These are phyloP conservation scores for Stictonetta naevosa DNA, from an alignment of 2,113 vertebrate species.

Conservation along the genomic window DNA sequence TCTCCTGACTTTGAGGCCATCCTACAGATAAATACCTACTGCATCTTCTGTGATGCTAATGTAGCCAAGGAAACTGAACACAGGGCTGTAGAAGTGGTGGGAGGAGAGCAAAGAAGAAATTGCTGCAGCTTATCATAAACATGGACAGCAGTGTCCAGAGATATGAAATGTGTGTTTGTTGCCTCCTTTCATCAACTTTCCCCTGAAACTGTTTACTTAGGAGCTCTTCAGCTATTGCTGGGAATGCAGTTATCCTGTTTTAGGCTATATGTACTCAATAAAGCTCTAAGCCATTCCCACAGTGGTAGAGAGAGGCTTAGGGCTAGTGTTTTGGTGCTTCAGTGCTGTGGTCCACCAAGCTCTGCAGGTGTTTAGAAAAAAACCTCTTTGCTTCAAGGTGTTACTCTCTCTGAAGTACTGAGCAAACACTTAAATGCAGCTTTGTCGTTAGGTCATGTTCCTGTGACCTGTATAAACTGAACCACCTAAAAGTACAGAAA, in stretches of 20 bases:
- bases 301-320: neutral
- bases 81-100: neutral
- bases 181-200: slow-evolving; percentile 21
- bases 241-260: slow-evolving; percentile 11
- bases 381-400: neutral
- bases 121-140: neutral
- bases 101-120: neutral
- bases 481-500: neutral
- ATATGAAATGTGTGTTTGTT: neutral
- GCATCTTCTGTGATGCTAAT: neutral
- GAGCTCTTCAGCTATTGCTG: neutral
- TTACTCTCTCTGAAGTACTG: neutral
- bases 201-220: slow-evolving; percentile 22
- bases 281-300: neutral
- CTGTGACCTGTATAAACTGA: neutral
- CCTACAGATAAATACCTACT: neutral
- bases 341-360: neutral
- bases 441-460: neutral
- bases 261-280: neutral
- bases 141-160: neutral
- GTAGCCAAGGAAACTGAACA: neutral
- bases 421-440: neutral
- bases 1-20: neutral
- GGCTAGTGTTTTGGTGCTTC: neutral
- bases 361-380: neutral